Evolutionary conservation across 2,888 invertebrate genomes (phyloP).

Genomic region (Hyposoter didymator): DNA sequence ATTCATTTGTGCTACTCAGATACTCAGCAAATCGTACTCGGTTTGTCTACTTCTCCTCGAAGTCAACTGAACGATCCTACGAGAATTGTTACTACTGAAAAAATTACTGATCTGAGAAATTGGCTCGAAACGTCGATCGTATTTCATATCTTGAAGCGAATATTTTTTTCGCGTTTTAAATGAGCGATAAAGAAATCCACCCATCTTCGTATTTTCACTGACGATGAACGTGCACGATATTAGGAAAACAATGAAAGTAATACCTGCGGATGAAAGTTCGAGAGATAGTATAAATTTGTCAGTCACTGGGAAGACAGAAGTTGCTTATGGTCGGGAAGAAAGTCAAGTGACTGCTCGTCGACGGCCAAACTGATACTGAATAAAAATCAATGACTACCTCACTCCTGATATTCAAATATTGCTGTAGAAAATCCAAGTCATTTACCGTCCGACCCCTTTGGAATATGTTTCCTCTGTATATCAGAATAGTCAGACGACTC

Average conservation of each 20-base stretch:
- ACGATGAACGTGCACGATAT: no score
- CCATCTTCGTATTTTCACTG: no score
- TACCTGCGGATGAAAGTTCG: neutral
- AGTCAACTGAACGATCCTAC: neutral
- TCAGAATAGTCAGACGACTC: neutral
- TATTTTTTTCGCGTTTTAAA: no score
- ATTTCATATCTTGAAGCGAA: no score
- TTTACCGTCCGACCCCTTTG: neutral
- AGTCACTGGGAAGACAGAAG: neutral
- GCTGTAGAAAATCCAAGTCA: neutral
- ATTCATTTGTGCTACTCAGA: conserved; percentile 19
- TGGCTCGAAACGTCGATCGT: neutral
- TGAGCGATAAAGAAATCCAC: no score
- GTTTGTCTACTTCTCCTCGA: conserved; percentile 37
- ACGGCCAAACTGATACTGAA: conserved; percentile 30
- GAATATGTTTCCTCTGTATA: neutral
- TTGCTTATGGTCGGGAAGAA: neutral
- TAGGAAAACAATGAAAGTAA: no score
- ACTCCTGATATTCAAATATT: neutral
- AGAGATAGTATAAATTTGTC: neutral
- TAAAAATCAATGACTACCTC: conserved; percentile 17
- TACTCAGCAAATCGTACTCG: conserved; percentile 52
- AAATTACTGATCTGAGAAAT: neutral
- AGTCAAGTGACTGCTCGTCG: conserved; percentile 5
- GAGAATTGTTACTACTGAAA: neutral